A percentile compares a stretch with the other conserved stretches of the same genome.
Conservation (phyloP, 2,113 vertebrate species). For the Chamaetylas fuelleborni region DNA sequence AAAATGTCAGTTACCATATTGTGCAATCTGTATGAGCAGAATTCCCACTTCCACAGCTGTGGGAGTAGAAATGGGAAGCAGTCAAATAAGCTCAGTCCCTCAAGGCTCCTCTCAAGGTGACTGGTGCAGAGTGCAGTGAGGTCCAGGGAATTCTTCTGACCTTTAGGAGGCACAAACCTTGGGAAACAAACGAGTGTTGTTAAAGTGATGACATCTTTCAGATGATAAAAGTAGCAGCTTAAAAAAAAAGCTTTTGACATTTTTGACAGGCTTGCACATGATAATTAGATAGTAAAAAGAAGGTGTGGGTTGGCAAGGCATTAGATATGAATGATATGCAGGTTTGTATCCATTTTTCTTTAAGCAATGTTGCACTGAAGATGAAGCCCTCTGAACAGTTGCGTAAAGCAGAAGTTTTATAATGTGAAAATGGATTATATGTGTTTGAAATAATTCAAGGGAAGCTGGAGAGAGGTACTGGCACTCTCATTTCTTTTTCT, state of each 20-base stretch:
- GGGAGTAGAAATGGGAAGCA: not conserved
- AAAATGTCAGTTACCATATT: not conserved
- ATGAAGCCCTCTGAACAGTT: not conserved
- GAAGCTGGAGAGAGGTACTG: not conserved
- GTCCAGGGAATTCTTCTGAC: not conserved
- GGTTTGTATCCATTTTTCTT: not conserved
- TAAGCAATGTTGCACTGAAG: not conserved
- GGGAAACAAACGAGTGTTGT: not conserved
- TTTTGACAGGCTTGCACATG: conserved; percentile 25
- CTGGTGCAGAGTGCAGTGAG: not conserved
- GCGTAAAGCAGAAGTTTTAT: not conserved
- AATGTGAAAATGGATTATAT: not conserved
- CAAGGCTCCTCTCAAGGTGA: not conserved
- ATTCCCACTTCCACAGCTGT: not conserved
- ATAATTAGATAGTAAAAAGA: conserved; percentile 33
- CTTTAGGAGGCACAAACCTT: not conserved
- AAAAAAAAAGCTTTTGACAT: not conserved
- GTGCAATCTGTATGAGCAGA: not conserved
- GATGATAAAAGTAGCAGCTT: not conserved
- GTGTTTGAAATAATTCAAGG: not conserved
- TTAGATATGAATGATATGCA: conserved; percentile 9
- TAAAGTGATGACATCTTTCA: not conserved
- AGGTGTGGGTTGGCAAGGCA: not conserved
- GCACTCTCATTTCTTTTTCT: not conserved
- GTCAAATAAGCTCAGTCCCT: not conserved